Evolutionary conservation across 2,113 vertebrate genomes (phyloP).

Genomic region (Passer domesticus): DNA sequence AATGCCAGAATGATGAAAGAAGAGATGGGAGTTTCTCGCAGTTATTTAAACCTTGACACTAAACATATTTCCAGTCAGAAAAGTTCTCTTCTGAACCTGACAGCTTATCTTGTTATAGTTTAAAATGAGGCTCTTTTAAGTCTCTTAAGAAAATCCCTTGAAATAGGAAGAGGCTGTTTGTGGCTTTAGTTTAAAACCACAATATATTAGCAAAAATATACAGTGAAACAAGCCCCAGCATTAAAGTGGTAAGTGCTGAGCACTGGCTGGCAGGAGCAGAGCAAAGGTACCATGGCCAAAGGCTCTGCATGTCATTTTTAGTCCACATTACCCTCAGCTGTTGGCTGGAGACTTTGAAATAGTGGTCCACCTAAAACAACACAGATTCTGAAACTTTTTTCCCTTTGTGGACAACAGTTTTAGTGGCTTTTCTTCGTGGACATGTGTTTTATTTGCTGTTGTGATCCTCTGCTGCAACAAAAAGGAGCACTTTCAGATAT

Average conservation of each 20-base stretch:
- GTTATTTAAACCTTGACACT: slow-evolving; percentile 44
- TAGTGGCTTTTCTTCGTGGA: background rate
- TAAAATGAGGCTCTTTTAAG: slow-evolving; percentile 50
- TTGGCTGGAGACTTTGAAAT: background rate
- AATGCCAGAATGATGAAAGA: slow-evolving; percentile 42
- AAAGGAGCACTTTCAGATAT: background rate
- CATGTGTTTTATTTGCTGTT: background rate
- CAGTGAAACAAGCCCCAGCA: background rate
- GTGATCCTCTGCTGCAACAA: background rate
- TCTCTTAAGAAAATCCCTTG: slow-evolving; percentile 6
- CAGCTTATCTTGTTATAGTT: slow-evolving; percentile 56
- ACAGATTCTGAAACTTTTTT: background rate
- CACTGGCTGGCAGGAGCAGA: background rate
- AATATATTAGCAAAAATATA: slow-evolving; percentile 37
- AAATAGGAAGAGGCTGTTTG: slow-evolving; percentile 40
- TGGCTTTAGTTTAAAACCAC: slow-evolving; percentile 52
- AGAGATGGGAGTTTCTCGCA: slow-evolving; percentile 37
- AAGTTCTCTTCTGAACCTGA: slow-evolving; percentile 39
- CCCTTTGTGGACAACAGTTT: background rate
- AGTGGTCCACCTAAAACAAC: background rate
- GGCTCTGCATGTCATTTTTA: background rate
- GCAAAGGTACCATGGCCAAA: background rate
- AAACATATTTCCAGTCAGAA: slow-evolving; percentile 37
- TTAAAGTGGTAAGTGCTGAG: background rate
- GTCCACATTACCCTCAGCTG: background rate